Conservation (phyloP, 2,888 invertebrate species). For the Drosophila testacea region DNA sequence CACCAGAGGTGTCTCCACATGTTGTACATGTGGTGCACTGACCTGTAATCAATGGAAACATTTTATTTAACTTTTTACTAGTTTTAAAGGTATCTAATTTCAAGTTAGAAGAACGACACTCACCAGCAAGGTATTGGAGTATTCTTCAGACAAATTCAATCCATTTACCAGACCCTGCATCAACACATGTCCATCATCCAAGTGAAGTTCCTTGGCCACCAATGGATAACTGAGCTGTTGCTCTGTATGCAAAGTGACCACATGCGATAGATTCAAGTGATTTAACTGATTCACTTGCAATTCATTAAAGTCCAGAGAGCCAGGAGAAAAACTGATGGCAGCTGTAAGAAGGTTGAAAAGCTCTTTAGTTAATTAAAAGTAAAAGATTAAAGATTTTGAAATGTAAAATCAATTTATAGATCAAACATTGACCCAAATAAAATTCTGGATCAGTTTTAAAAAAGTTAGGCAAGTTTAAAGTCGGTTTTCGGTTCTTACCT, state of each 20-base stretch:
- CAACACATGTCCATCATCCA: constrained; percentile 68
- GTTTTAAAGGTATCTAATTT: no score
- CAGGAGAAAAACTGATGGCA: constrained; percentile 84
- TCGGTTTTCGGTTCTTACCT: constrained; percentile 51
- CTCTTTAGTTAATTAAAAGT: not conserved
- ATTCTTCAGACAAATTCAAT: constrained; percentile 84
- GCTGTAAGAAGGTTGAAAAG: constrained; percentile 72
- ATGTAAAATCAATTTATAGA: no score
- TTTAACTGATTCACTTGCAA: constrained; percentile 85
- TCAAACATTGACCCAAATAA: no score
- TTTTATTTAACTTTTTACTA: no score
- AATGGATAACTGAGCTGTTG: constrained; percentile 85
- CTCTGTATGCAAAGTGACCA: constrained; percentile 86
- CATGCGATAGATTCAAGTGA: constrained; percentile 83
- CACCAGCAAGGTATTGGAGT: constrained; percentile 86
- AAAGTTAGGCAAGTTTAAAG: no score
- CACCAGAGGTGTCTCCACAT: constrained; percentile 83
- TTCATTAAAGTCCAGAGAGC: constrained; percentile 84
- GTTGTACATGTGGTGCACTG: constrained; percentile 74
- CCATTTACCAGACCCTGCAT: constrained; percentile 84
- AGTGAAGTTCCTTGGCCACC: constrained; percentile 82
- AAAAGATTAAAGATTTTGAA: no score
- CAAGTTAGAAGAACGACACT: constrained; percentile 30
- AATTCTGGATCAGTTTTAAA: no score
- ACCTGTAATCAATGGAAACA: constrained; percentile 52